Base-by-base conservation (phyloP, 2,797 vertebrate genomes). In the Danio jaintianensis region DNA sequence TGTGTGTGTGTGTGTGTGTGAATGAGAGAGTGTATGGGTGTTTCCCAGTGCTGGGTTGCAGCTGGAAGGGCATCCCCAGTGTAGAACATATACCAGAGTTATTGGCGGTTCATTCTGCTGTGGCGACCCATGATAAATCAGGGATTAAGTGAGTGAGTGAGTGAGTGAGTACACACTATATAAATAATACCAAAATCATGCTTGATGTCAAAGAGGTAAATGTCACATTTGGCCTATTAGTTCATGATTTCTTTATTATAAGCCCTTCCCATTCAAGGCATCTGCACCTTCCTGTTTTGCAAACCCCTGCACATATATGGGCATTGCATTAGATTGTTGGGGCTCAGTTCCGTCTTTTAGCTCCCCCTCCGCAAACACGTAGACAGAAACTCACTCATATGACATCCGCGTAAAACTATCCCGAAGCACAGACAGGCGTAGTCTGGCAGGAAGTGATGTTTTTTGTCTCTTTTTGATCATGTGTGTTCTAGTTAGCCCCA, bases 221-320 rank as follows among this genome's bases (percentile, higher is more conserved):
- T 48, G 15, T 73, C 53, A 13, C 16, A n/a, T 64, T 59, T 75
- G 58, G 10, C 43, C 15, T 63, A 4, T 71, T 67, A 52, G 59
- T 53, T 66, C 11, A 8, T 87, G 85, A 52, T 64, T 85, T 67
- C 58, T 67, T 87, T 85, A 80, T 82, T 86, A 80, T 78, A 18
- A 42, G 85, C 85, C 69, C 43, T 79, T 84, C 77, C 78, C 86
- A 84, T 79, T 63, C 56, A 22, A 84, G 85, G 80, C 85, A 84
- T 84, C 82, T 81, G 40, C 82, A 88, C 72, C 83, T 88, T 91
- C 89, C 90, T 88, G 90, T 91, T 92, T 88, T 72, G 84, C 81
- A 87, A 89, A 79, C 40, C 36, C 78, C 58, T 90, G 91, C 81
- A 85, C 91, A 91, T 91, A 93, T 93, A 93, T 92, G 92, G 92